Percentiles rank a stretch among this genome's conserved stretches.
These are phyloP conservation scores for Aptenodytes patagonicus DNA, from an alignment of 2,113 vertebrate species.

Conservation along the genomic window DNA sequence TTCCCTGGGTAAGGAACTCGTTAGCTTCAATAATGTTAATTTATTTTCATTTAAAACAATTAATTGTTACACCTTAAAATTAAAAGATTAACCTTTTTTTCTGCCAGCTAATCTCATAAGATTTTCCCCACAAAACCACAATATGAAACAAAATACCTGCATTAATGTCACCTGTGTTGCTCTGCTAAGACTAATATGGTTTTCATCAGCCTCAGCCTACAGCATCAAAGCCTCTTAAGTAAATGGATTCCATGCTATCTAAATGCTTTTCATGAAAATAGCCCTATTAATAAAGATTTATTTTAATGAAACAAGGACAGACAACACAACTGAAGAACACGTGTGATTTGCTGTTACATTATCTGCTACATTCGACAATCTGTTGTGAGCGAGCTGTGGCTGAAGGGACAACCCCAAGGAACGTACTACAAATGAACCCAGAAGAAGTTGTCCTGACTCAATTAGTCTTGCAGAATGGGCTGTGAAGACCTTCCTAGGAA, in stretches of 20 bases:
- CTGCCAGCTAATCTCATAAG: background rate
- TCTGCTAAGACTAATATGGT: background rate
- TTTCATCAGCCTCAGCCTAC: background rate
- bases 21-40: background rate
- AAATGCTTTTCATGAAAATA: constrained; percentile 26
- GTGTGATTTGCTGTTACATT: background rate
- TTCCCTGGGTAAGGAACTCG: background rate
- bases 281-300: constrained; percentile 36
- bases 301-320: constrained; percentile 14
- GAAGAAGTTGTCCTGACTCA: background rate
- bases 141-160: background rate
- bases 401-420: background rate
- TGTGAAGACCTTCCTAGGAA: background rate
- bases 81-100: background rate
- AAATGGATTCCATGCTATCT: background rate
- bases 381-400: background rate
- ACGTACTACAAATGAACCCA: background rate
- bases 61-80: background rate
- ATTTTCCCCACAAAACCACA: background rate
- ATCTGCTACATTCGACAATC: background rate
- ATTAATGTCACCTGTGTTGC: background rate
- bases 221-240: background rate
- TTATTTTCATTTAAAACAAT: background rate
- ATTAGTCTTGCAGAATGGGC: background rate
- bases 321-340: background rate